Base-by-base conservation (phyloP, 2,888 invertebrate genomes). In the Cyaniris semiargus region DNA sequence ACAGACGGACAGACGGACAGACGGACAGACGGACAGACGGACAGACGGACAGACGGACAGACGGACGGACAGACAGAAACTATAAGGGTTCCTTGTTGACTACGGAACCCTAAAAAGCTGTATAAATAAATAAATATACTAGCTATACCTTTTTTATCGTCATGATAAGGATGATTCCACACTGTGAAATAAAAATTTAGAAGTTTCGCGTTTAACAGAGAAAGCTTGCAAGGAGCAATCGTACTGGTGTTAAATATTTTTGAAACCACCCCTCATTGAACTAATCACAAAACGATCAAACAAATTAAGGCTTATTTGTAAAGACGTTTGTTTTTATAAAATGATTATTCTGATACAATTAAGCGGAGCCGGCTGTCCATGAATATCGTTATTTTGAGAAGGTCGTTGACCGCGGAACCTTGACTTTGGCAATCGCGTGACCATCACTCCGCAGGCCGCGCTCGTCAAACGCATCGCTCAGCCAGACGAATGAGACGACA, bases 381-480 rank as follows among this genome's bases (percentile, higher is more conserved):
- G 23, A 53, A 74, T 72, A 53, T 48, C 74, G 48, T 48, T 74
- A 74, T 48, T 74, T 74, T 53, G 27, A 74, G 74, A 48, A 44
- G 70, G 66, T 21, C 79, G 76, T 78, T 80, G 79, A 81, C 78
- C 80, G 79, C 56, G 71, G 70, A 72, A 76, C 81, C 81, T 81
- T 81, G 81, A 81, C 81, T 81, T 79, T 82, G 79, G 76, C 79
- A 56, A 58, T 70, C 76, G 77, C 76, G 76, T 78, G 78, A 31
- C 78, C 78, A 80, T 76, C 77, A 78, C 77, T 70, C 76, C 77
- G 56, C 77, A 72, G 53, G 18, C 53, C 18, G 53, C 48, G 13
- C 77, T 66, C 77, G 72, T 77, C 77, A 76, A 76, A 70, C 75
- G 23, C 74, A 27, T 27, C 23, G 74, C 48, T 13, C 48, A 15